Evolutionary conservation across 2,113 vertebrate species (phyloP), one percentile per base, ranked within the genome.

Genomic region (Leptobrachium leishanense): DNA sequence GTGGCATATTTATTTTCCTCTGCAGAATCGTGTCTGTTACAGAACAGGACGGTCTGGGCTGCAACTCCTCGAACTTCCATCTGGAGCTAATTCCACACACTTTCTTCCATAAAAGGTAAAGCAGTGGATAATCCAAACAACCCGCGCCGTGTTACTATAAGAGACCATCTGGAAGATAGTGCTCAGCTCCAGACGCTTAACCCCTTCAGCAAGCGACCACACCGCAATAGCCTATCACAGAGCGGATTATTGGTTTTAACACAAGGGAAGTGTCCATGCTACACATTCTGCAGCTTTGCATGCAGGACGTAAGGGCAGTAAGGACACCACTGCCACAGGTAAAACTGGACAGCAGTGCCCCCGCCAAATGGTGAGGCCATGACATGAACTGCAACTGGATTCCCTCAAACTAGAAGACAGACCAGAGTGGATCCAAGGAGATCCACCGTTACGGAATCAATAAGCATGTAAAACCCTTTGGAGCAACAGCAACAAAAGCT

Each of bases 41-140:
- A 89, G 87, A 90, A 90, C 88, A 84, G 20, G 20, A 31, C 89
- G 89, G 89, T 89, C 87, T 92, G 86, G 88, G 87, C 86, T 88
- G 82, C n/a, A 12, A 15, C 4, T 2, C 90, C 90, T 86, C 90
- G 91, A 90, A 90, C 85, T 89, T 92, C 92, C 92, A 94, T 93
- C 93, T 94, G 92, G 88, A 90, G 88, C 92, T 92, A 92, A 93
- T 94, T 93, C 92, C 91, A 90, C 90, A 90, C 88, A 91, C 92
- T 93, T 92, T 90, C 92, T 92, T 92, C 93, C 93, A 93, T 94
- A 94, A 93, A 94, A 94, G 93, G 93, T 90, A 92, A 94, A 91
- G 5, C 91, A 91, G 88, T 87, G 88, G 90, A 88, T 93, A 92
- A 94, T 93, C 90, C 92, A 94, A 94, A 94, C 93, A 94, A 90